Evolutionary conservation across 2,888 invertebrate genomes (phyloP), one percentile per base, ranked within the genome.

Genomic region (Hyppa rectilinea): DNA sequence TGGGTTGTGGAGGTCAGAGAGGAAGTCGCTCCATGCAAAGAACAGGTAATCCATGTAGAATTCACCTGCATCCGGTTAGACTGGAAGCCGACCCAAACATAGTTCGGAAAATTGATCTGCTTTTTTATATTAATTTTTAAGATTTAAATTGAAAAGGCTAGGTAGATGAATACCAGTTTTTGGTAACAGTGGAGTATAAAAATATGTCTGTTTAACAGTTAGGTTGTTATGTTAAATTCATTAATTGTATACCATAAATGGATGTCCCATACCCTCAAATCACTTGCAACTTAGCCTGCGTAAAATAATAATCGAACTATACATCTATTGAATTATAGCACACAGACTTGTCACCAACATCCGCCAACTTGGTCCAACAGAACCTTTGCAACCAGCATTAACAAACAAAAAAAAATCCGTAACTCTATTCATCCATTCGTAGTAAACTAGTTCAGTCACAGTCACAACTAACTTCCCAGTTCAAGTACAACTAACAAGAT

Each of bases 401-500:
- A 47, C 29, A 40, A n/a, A 45, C 6, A 36, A 45, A 58, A 17
- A 38, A 50, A 10, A 0, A 6, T 17, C 6, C 4, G 6, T 31
- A 70, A 29, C 23, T 52, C 26, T 5, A 49, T 53, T 26, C 36
- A 66, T 45, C 12, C 29, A 67, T 55, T 43, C 53, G 38, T 36
- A 74, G 45, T 17, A 55, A 67, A 73, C 64, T 62, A 47, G 68
- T 83, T 67, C 66, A 69, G 31, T 64, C 26, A 64, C 65, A 68
- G 49, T 36, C 23, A 62, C 47, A 62, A 71, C 67, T 63, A 80
- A 83, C 56, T 84, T 63, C 4, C 26, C 14, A 20, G 34, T 31
- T 58, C 56, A 66, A 61, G 47, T 78, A 69, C 64, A 68, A 66
- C 53, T 64, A 78, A 81, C 76, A 78, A 77, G 73, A 72, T 71